Conservation (phyloP, 2,888 invertebrate genomes). For the Teleogryllus oceanicus region DNA sequence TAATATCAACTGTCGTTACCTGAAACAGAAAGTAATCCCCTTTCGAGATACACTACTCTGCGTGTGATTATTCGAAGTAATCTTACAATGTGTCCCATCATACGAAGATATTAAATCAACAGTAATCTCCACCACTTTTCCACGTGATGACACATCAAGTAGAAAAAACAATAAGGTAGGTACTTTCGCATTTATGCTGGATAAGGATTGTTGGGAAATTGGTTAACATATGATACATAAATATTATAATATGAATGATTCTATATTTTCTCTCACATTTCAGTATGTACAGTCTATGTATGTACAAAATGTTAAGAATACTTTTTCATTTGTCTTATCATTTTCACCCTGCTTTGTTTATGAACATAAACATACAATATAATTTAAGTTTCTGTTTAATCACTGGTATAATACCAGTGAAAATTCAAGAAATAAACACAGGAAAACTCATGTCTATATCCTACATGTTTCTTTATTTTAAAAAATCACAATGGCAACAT, state of each 20-base stretch:
- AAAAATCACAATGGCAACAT: constrained; percentile 23
- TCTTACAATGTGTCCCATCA: too few relatives aligned
- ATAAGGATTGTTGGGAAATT: too few relatives aligned
- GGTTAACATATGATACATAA: too few relatives aligned
- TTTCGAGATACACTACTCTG: too few relatives aligned
- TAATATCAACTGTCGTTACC: too few relatives aligned
- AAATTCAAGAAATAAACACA: constrained; percentile 24
- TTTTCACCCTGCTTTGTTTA: constrained; percentile 36
- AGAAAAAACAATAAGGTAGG: too few relatives aligned
- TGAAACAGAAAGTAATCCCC: too few relatives aligned
- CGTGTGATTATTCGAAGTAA: too few relatives aligned
- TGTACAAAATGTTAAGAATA: constrained; percentile 35
- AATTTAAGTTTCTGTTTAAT: constrained; percentile 25
- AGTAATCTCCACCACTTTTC: too few relatives aligned
- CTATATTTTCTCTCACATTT: constrained; percentile 29
- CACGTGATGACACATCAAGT: too few relatives aligned
- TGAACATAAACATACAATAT: constrained; percentile 28
- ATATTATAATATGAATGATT: constrained; percentile 22
- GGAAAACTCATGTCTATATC: constrained; percentile 12
- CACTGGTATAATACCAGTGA: not conserved
- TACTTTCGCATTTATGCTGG: too few relatives aligned
- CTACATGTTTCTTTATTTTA: constrained; percentile 21
- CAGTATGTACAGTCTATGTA: constrained; percentile 35
- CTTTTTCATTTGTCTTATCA: constrained; percentile 28
- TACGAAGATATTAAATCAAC: too few relatives aligned